A percentile compares a stretch with the other conserved stretches of the same genome.
phyloP scores from a whole-genome alignment of 2,888 invertebrate genomes.

The Volucella inflata region DNA sequence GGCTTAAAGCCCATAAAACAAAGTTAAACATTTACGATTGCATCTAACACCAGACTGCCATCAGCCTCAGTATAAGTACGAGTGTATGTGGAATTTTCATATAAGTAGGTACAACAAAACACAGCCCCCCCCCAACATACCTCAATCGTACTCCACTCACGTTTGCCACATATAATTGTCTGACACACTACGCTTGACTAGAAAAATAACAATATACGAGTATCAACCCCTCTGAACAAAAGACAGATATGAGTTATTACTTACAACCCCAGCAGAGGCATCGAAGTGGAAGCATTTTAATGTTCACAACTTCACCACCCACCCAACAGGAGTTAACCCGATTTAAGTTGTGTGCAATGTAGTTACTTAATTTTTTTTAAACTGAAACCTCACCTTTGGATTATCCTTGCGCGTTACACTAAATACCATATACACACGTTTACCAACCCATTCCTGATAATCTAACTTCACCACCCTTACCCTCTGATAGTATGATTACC shows the following conservation, averaged over 20 bases:
- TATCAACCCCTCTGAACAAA: constrained; percentile 21
- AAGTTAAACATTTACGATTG: constrained; percentile 69
- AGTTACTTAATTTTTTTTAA: background rate
- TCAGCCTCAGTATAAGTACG: background rate
- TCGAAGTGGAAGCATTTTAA: constrained; percentile 74
- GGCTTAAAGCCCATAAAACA: constrained; percentile 53
- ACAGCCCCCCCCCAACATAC: constrained; percentile 27
- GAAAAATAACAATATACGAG: constrained; percentile 11
- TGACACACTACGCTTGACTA: constrained; percentile 21
- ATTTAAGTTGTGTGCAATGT: background rate
- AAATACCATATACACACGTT: constrained; percentile 21
- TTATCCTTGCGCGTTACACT: constrained; percentile 38
- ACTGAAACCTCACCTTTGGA: constrained; percentile 27
- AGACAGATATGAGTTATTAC: constrained; percentile 65
- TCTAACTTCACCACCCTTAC: constrained; percentile 8
- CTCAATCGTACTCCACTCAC: constrained; percentile 1
- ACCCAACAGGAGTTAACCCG: constrained; percentile 1
- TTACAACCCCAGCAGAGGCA: constrained; percentile 75
- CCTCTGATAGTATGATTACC: constrained; percentile 21
- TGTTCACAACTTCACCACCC: constrained; percentile 14
- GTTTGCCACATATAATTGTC: constrained; percentile 53
- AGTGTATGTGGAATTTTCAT: constrained; percentile 46
- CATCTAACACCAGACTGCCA: constrained; percentile 31
- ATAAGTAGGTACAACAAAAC: constrained; percentile 8
- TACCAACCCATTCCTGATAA: constrained; percentile 10